Evolutionary conservation across 37 sponge, comb jelly and placozoan species (phyloP).

Genomic region (Spongia lamella): DNA sequence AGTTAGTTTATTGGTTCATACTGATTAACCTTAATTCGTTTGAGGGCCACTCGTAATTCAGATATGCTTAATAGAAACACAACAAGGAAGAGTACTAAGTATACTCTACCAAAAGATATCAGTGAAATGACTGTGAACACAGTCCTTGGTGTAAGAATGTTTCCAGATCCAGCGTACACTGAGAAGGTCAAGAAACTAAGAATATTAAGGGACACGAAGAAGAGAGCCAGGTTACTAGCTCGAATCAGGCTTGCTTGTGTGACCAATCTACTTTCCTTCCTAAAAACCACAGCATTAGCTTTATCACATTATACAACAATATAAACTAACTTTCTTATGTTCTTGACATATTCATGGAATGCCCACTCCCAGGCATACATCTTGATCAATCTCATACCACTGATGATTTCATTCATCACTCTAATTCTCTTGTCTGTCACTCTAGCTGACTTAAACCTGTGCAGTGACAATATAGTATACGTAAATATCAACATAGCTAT

Average conservation of each 20-base stretch:
- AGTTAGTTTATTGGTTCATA: too few relatives aligned
- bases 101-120: conserved; percentile 4
- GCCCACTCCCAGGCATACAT: conserved; percentile 93
- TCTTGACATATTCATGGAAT: conserved; percentile 39
- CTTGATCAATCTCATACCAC: conserved; percentile 86
- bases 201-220: conserved; percentile 27
- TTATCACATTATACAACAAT: too few relatives aligned
- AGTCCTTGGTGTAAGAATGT: conserved; percentile 9
- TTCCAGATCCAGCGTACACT: conserved; percentile 25
- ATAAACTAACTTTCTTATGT: conserved; percentile 62
- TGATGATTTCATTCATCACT: conserved; percentile 83
- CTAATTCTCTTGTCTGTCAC: conserved; percentile 69
- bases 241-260: conserved; percentile 29
- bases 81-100: background rate
- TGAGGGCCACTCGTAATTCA: conserved; percentile 35
- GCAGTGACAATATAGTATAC: too few relatives aligned
- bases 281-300: background rate
- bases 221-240: conserved; percentile 37
- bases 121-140: conserved; percentile 40
- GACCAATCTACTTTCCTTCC: conserved; percentile 34
- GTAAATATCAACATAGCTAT: too few relatives aligned
- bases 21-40: conserved; percentile 32
- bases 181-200: conserved; percentile 54
- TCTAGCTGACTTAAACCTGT: conserved; percentile 61
- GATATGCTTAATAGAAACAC: background rate